These are phyloP conservation scores for Sebastes vulpes DNA, from an alignment of 2,797 vertebrate genomes.

Conservation along the genomic window DNA sequence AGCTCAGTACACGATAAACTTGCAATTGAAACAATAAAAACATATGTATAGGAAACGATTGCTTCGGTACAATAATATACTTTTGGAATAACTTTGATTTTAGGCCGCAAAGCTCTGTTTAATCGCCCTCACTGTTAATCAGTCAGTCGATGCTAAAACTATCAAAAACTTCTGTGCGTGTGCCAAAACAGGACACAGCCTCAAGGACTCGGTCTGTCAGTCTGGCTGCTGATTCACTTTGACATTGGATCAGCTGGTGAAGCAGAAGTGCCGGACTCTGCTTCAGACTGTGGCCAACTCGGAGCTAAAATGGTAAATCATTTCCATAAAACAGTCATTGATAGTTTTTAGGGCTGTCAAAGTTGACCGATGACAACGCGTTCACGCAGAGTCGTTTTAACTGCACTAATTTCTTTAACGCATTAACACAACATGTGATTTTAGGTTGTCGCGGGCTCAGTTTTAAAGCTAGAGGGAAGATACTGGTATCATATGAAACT, in stretches of 20 bases:
- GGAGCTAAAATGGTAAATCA: not conserved
- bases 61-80: conserved; percentile 2
- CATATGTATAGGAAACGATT: not conserved
- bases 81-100: not conserved
- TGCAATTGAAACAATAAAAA: conserved; percentile 24
- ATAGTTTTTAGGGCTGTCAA: not conserved
- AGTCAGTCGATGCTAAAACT: not conserved
- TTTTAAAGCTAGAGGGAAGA: too few relatives aligned
- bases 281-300: not conserved
- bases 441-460: too few relatives aligned
- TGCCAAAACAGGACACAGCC: conserved; percentile 10
- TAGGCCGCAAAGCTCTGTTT: conserved; percentile 10
- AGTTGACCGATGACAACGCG: too few relatives aligned
- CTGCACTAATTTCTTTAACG: too few relatives aligned
- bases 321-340: conserved; percentile 3
- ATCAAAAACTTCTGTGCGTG: not conserved
- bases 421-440: too few relatives aligned
- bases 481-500: too few relatives aligned
- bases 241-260: conserved; percentile 31
- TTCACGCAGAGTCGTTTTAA: too few relatives aligned
- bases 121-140: not conserved
- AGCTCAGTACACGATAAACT: conserved; percentile 34
- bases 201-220: conserved; percentile 28
- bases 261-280: conserved; percentile 24
- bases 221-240: conserved; percentile 40